Base-by-base conservation (phyloP, 2,888 invertebrate species). In the Anorthoa munda region DNA sequence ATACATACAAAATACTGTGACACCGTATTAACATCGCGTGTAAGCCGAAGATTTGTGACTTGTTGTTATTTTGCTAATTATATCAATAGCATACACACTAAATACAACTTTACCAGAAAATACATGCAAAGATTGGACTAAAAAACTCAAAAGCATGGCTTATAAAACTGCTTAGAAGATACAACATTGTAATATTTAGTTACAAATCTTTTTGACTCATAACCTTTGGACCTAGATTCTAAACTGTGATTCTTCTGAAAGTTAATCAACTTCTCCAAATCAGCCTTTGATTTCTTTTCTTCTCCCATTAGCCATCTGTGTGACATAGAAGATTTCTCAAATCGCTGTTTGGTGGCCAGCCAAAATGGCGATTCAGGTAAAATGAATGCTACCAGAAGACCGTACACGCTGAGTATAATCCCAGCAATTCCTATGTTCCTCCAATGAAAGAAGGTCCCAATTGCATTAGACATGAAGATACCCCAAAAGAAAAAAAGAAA, bases 351-450 rank as follows among this genome's bases (percentile, higher is more conserved):
- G 0, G 66, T 74, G 11, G 86, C 86, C n/a, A 88, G 46, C 88
- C 88, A 89, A 60, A 83, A 84, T 17, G 91, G 91, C 1, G 91
- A 91, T 65, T 91, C 91, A 0, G 91, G 90, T 82, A 88, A 79
- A 11, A 89, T 60, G 1, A 85, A 59, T 3, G 87, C 67, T 1
- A 85, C 75, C 4, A 72, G 21, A 13, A 90, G 18, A 1, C 75
- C 73, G 46, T 89, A 89, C 7, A 77, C 5, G 45, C 78, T 72
- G 18, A 83, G 80, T 0, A 83, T 0, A 1, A 91, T 74, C 0
- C 88, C 86, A n/a, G 86, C 48, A 23, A 90, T n/a, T 1, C 82
- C 86, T 21, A 91, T 91, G 2, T 84, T 82, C 12, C 78, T 90
- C 90, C 90, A 91, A 67, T 89, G 85, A 17, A 82, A 88, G 66